phyloP scores from a whole-genome alignment of 1,140 invertebrate species.

The Sinella curviseta region DNA sequence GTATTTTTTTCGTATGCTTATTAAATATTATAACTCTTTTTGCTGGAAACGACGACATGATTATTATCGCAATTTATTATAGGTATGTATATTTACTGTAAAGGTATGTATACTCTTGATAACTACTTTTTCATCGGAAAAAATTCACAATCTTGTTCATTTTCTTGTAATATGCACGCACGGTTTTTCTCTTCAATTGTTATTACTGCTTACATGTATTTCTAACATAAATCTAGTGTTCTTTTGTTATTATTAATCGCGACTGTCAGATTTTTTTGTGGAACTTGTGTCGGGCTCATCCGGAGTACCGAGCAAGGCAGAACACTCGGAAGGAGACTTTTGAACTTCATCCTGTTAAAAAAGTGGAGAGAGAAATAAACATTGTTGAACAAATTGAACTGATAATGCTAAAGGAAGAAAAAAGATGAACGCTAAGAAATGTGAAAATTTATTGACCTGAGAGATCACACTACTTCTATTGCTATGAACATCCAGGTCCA shows the following conservation, averaged over 20 bases:
- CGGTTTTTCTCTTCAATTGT: background rate
- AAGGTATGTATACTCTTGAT: background rate
- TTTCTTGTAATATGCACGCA: background rate
- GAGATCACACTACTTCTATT: constrained; percentile 61
- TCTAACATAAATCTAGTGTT: background rate
- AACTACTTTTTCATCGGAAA: too few relatives aligned
- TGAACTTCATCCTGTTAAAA: constrained; percentile 18
- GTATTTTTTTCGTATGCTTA: too few relatives aligned
- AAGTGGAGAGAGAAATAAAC: background rate
- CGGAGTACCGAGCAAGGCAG: constrained; percentile 15
- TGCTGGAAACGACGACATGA: background rate
- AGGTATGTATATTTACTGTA: background rate
- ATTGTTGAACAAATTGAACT: too few relatives aligned
- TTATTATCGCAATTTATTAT: too few relatives aligned
- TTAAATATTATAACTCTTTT: too few relatives aligned
- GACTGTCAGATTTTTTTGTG: background rate
- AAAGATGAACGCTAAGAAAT: background rate
- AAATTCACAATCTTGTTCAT: background rate
- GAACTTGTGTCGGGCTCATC: background rate
- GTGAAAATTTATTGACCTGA: constrained; percentile 52
- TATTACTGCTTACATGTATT: background rate
- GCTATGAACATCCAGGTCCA: constrained; percentile 61
- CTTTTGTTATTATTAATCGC: background rate
- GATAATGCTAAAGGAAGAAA: too few relatives aligned
- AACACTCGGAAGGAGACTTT: constrained; percentile 24